Base-by-base conservation (phyloP, 2,888 invertebrate species). In the Ophion costatus region DNA sequence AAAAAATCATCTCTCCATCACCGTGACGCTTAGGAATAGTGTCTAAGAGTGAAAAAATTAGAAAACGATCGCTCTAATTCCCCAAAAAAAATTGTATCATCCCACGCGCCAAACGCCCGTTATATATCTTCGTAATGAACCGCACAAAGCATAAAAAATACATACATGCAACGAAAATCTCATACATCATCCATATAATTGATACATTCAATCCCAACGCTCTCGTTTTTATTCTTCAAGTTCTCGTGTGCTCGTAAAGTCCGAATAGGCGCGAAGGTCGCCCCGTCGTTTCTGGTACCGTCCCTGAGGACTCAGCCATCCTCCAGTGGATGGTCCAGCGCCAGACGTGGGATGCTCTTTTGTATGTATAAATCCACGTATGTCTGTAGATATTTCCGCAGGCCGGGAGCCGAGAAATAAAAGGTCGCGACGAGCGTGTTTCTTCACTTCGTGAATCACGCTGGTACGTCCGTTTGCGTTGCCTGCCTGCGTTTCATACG, bases 241-340 rank as follows among this genome's bases (percentile, higher is more conserved):
- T 80, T 82, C 56, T 56, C 70, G n/a, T 79, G 29, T 20, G 59
- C 67, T 76, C 80, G 14, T 11, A 56, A 71, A 45, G 79, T 38
- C 66, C 59, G 45, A 80, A 74, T 67, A 63, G 80, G 59, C 59
- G 45, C 71, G 71, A 80, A 80, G 77, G 82, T 85, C 80, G 33
- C 73, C 57, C 59, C 77, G 56, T 85, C 74, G 59, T 64, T 80
- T 80, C 78, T 83, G 76, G 82, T 85, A 80, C 80, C 73, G 64
- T 67, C 64, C 76, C 70, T 61, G 66, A 73, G 71, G 73, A 74
- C 74, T 74, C 61, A 22, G n/a, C 22, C n/a, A 51, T 63, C 17
- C 17, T 51, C 17, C 17, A 51, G 14, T 17, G 38, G 17, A 22
- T 24, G n/a, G 14, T 61, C 61, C 61, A 33, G 80, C n/a, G 42